These are phyloP conservation scores for Agrotis clavis DNA, from an alignment of 2,888 invertebrate species.

Conservation along the genomic window DNA sequence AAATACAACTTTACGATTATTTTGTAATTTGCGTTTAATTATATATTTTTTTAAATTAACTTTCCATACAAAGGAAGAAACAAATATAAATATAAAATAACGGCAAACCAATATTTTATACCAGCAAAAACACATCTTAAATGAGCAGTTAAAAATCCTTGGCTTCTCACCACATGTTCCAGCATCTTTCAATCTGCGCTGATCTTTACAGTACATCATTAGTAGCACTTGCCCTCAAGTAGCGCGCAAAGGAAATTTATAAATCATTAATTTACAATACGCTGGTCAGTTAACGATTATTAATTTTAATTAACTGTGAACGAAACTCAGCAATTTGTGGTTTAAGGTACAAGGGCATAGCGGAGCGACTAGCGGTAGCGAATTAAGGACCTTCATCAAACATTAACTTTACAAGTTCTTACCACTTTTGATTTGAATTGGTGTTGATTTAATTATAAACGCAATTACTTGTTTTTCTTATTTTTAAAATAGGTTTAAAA, in stretches of 20 bases:
- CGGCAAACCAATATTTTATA: too few relatives aligned
- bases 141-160: background rate
- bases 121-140: background rate
- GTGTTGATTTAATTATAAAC: too few relatives aligned
- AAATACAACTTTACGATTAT: too few relatives aligned
- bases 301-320: constrained; percentile 88
- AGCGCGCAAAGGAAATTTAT: constrained; percentile 76
- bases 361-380: constrained; percentile 38
- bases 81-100: too few relatives aligned
- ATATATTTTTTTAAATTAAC: too few relatives aligned
- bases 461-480: too few relatives aligned
- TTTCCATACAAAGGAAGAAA: too few relatives aligned
- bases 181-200: constrained; percentile 46
- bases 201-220: constrained; percentile 64
- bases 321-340: constrained; percentile 72
- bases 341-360: constrained; percentile 60
- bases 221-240: constrained; percentile 71
- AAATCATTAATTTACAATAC: constrained; percentile 85
- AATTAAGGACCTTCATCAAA: background rate
- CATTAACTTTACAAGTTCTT: too few relatives aligned
- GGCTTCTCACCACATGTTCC: background rate
- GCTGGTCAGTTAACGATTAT: constrained; percentile 83
- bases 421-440: too few relatives aligned
- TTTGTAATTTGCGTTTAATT: too few relatives aligned
- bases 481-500: too few relatives aligned